Evolutionary conservation across 2,113 vertebrate genomes (phyloP).

Genomic region (Tiliqua scincoides): DNA sequence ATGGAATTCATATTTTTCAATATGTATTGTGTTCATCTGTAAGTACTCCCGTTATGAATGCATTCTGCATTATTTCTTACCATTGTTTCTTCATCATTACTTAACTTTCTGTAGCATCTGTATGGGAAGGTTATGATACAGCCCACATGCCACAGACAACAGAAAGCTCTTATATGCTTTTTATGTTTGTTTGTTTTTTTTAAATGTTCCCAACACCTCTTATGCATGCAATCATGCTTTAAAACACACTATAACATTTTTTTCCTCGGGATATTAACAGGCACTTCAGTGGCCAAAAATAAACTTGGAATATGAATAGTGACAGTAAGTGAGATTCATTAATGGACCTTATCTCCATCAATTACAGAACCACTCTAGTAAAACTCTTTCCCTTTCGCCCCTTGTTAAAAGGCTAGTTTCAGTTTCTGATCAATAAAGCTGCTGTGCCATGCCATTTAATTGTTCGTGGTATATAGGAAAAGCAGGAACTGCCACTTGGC

Average conservation of each 20-base stretch:
- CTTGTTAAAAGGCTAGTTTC: conserved; percentile 23
- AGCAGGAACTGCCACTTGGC: not conserved
- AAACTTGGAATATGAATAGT: not conserved
- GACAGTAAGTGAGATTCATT: not conserved
- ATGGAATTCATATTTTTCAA: not conserved
- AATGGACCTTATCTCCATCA: not conserved
- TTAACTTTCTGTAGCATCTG: not conserved
- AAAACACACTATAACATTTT: not conserved
- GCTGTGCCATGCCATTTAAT: not conserved
- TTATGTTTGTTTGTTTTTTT: conserved; percentile 6
- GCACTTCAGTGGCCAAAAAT: not conserved
- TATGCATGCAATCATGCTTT: conserved; percentile 28
- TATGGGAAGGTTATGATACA: not conserved
- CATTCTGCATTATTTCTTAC: conserved; percentile 6
- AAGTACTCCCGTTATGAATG: conserved; percentile 20
- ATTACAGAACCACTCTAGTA: not conserved
- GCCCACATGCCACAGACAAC: not conserved
- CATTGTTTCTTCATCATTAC: not conserved
- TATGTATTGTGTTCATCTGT: not conserved
- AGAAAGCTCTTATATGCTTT: conserved; percentile 16
- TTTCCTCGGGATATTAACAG: conserved; percentile 1
- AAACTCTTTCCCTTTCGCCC: not conserved
- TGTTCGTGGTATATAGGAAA: conserved; percentile 2
- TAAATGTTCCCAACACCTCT: not conserved
- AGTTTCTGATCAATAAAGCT: conserved; percentile 19